phyloP scores from a whole-genome alignment of 2,888 invertebrate species.

The Quadroppia sp. region DNA sequence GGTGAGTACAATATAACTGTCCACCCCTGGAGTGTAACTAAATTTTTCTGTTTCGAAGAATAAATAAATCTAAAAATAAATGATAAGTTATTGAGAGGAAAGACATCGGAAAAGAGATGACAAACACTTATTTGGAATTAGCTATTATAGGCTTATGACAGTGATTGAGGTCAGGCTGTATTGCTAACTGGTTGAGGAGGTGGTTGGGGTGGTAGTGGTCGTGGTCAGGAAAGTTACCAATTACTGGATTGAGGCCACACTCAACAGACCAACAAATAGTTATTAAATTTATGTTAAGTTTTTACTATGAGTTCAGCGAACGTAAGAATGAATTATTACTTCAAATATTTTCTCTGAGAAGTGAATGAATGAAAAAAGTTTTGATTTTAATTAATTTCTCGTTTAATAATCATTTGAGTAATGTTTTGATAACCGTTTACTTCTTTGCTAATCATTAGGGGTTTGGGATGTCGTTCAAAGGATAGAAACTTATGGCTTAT shows the following conservation, averaged over 20 bases:
- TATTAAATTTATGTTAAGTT: slow-evolving; percentile 7
- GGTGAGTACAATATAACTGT: no score
- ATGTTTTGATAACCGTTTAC: no score
- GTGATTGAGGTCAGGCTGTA: slow-evolving; percentile 23
- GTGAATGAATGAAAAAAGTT: not conserved
- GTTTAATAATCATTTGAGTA: no score
- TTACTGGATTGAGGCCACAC: slow-evolving; percentile 31
- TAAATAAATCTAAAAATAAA: no score
- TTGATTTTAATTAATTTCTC: not conserved
- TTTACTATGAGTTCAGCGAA: slow-evolving; percentile 21
- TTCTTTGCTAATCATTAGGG: no score
- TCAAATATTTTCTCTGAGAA: not conserved
- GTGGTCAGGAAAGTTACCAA: slow-evolving; percentile 35
- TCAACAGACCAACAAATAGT: slow-evolving; percentile 22
- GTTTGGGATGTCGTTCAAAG: not conserved
- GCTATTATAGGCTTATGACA: not conserved
- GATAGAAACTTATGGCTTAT: no score
- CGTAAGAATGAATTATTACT: not conserved
- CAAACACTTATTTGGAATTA: not conserved
- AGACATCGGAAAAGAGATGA: slow-evolving; percentile 8
- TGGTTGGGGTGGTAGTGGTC: slow-evolving; percentile 13
- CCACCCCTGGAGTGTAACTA: no score
- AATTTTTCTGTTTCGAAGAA: no score
- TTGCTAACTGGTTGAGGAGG: slow-evolving; percentile 3
- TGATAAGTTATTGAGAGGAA: not conserved